phyloP scores from a whole-genome alignment of 1,140 invertebrate species.

The Pseudomyrmex pallidus region DNA sequence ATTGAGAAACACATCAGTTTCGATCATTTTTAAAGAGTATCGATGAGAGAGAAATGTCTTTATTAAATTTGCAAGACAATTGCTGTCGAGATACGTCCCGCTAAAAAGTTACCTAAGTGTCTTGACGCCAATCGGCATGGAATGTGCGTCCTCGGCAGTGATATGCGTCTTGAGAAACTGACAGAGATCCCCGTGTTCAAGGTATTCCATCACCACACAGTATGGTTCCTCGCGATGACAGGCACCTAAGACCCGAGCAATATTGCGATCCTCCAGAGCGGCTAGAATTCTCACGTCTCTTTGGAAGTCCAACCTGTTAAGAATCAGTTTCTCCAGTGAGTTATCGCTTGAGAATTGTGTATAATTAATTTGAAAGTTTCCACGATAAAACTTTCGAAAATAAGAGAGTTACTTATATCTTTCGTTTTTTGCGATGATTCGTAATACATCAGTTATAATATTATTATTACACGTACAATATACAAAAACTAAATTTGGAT shows the following conservation, averaged over 20 bases:
- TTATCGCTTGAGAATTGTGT: background rate
- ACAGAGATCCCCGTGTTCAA: conserved; percentile 95
- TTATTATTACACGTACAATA: background rate
- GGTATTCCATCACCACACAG: conserved; percentile 95
- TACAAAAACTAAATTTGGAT: background rate
- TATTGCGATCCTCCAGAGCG: conserved; percentile 93
- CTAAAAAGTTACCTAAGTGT: conserved; percentile 86
- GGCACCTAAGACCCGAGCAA: conserved; percentile 94
- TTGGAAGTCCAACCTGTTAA: conserved; percentile 93
- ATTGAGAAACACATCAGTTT: too few species aligned
- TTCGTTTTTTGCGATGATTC: background rate
- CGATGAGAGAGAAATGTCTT: background rate
- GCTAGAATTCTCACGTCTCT: conserved; percentile 95
- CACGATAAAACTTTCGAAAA: background rate
- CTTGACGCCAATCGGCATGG: conserved; percentile 87
- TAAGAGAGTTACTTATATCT: background rate
- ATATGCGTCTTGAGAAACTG: conserved; percentile 91
- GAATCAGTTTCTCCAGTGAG: conserved; percentile 16
- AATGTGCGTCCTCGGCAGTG: conserved; percentile 86
- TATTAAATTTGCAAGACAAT: conserved; percentile 1
- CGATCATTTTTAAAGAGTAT: background rate
- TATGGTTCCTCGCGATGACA: conserved; percentile 93
- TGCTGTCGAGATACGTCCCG: background rate
- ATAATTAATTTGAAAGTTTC: background rate
- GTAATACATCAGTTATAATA: background rate